Base-by-base conservation (phyloP, 2,888 invertebrate genomes). In the Plebejus argus region DNA sequence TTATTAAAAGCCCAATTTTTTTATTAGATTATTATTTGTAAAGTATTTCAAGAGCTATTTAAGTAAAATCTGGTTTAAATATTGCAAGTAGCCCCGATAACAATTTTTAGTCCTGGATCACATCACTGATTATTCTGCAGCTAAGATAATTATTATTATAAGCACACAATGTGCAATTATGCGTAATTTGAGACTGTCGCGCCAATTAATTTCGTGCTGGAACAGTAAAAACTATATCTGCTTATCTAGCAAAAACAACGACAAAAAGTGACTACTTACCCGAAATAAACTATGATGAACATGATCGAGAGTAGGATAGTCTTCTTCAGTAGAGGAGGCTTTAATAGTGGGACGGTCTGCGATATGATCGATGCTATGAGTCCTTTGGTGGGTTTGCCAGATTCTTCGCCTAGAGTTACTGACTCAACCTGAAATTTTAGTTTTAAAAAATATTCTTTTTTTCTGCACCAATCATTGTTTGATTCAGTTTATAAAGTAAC, bases 271-370 rank as follows among this genome's bases (percentile, higher is more conserved):
- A 76, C 8, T 20, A 82, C 88, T 87, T 83, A 91, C 93, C 89
- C 86, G 61, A 90, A 85, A 80, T 90, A 93, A 23, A 95, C 95
- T 3, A 95, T 88, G 81, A 95, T 94, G 84, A 95, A 95, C 23
- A 96, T 89, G 0, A 89, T 79, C 75, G 94, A 92, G 15, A 95
- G 86, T 1, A 96, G 86, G 0, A 94, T 49, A 0, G 95, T 95
- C 28, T 90, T 90, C 76, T 85, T 89, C 18, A 95, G 80, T 0
- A 95, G 84, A 0, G 96, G 95, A 0, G 92, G 88, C 76, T 90
- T 92, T 74, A 95, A 91, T 77, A 96, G 85, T 0, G 91, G 93
- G 74, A 90, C 84, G 0, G 95, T 93, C 85, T 96, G 96, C 0
- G 85, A 81, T 1, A 83, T 80, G 0, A 91, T 80, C 0, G 90